Evolutionary conservation across 2,888 invertebrate genomes (phyloP).

Genomic region (Epinotia brunnichana): DNA sequence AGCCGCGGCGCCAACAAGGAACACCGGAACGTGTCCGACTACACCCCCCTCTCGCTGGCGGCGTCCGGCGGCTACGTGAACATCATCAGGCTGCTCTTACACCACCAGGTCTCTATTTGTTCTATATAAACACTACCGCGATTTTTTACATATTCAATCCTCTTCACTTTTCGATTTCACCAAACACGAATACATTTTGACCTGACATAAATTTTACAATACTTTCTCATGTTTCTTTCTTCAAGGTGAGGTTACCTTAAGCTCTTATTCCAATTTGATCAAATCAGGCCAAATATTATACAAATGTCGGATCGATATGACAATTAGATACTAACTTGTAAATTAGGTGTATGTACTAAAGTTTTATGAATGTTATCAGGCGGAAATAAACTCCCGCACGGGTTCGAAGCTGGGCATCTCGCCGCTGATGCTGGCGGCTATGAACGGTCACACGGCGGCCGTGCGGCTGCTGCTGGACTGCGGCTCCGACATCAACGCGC

Average conservation of each 20-base stretch:
- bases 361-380: slow-evolving; percentile 70
- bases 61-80: slow-evolving; percentile 99
- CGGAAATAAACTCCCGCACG: slow-evolving; percentile 99
- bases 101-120: slow-evolving; percentile 86
- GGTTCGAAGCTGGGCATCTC: slow-evolving; percentile 99
- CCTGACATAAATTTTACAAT: too few species aligned
- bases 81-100: slow-evolving; percentile 96
- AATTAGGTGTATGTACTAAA: too few species aligned
- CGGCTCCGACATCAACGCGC: slow-evolving; percentile 99
- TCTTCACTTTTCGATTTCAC: too few species aligned
- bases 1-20: slow-evolving; percentile 97
- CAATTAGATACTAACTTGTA: too few species aligned
- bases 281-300: too few species aligned
- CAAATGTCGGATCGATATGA: too few species aligned
- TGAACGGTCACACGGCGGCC: slow-evolving; percentile 96
- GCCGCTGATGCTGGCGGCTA: slow-evolving; percentile 99
- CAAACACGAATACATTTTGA: too few species aligned
- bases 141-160: not conserved
- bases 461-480: slow-evolving; percentile 97
- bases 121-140: not conserved
- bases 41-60: slow-evolving; percentile 99
- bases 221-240: too few species aligned
- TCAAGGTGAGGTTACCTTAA: too few species aligned
- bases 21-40: slow-evolving; percentile 99
- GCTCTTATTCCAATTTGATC: too few species aligned